Percentiles rank a stretch among this genome's conserved stretches.
Evolutionary conservation across 2,888 invertebrate genomes (phyloP).

Genomic region (Xestia xanthographa): DNA sequence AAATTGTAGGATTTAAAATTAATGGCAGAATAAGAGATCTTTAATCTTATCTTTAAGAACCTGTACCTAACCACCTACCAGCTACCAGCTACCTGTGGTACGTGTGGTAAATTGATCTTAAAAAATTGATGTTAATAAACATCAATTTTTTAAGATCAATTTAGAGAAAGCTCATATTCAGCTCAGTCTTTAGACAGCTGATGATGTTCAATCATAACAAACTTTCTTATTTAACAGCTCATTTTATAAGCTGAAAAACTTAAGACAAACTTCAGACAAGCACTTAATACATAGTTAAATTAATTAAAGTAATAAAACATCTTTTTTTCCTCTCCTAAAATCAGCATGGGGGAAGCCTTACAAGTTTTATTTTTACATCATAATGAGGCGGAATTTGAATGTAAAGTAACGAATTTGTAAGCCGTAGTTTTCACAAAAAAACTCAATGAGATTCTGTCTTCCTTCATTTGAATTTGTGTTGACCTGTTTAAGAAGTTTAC

Average conservation of each 20-base stretch:
- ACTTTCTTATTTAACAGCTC: slow-evolving; percentile 3
- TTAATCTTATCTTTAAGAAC: no score
- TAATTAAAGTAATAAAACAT: slow-evolving; percentile 62
- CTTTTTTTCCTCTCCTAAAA: slow-evolving; percentile 49
- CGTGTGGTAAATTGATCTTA: no score
- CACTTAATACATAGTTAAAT: slow-evolving; percentile 58
- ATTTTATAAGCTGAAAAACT: slow-evolving; percentile 40
- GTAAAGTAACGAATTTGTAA: slow-evolving; percentile 67
- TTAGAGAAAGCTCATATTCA: background rate
- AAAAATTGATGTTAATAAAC: no score
- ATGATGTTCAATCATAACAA: background rate
- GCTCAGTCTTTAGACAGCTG: background rate
- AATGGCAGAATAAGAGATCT: no score
- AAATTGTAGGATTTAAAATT: no score
- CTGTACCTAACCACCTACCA: no score
- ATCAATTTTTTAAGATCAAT: no score
- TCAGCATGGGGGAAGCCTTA: slow-evolving; percentile 62
- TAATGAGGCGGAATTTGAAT: slow-evolving; percentile 73
- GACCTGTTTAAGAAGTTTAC: slow-evolving; percentile 68
- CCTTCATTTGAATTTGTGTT: slow-evolving; percentile 69
- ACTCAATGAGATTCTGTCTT: slow-evolving; percentile 61
- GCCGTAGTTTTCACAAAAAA: slow-evolving; percentile 67
- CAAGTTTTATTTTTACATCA: slow-evolving; percentile 72
- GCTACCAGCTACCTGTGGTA: no score
- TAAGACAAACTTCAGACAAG: slow-evolving; percentile 35